phyloP scores from a whole-genome alignment of 2,113 vertebrate genomes.

The Mus musculus region GRCm39 chr13:98975001-98975500 shows the following conservation, averaged over 20 bases:
- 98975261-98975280: slow-evolving; percentile 16
- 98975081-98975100: not conserved
- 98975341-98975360: not conserved
- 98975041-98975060: slow-evolving; percentile 27
- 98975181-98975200: not conserved
- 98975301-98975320: not conserved
- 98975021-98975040: slow-evolving; percentile 29
- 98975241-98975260: too few relatives aligned
- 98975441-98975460: not conserved
- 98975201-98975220: not conserved
- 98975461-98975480: slow-evolving; percentile 27
- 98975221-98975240: not conserved
- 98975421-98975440: not conserved
- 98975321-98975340: not conserved
- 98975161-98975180: not conserved
- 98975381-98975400: not conserved
- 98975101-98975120: slow-evolving; percentile 3
- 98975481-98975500: slow-evolving; percentile 65
- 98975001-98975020: not conserved
- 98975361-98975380: slow-evolving; percentile 22
- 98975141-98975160: not conserved
- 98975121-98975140: not conserved
- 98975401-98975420: not conserved
- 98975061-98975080: slow-evolving; percentile 8
- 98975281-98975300: slow-evolving; percentile 24